Conservation (phyloP, 2,797 vertebrate genomes). For the Anomalospiza imberbis region DNA sequence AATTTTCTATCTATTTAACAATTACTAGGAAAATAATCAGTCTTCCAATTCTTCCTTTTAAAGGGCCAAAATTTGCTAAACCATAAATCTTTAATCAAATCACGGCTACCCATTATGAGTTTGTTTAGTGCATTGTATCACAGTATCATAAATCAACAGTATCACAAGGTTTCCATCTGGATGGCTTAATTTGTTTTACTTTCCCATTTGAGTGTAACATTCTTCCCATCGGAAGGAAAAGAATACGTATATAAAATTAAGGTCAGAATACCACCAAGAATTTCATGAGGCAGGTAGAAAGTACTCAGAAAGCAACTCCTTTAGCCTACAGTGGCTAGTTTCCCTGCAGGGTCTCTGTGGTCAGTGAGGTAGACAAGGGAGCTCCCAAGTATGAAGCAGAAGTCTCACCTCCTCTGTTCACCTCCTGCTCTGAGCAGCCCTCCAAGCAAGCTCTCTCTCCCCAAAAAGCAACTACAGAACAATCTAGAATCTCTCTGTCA, state of each 20-base stretch:
- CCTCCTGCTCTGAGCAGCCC: neutral
- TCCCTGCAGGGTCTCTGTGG: neutral
- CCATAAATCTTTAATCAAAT: neutral
- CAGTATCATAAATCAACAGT: too few species aligned
- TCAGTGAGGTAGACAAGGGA: neutral
- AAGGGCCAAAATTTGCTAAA: neutral
- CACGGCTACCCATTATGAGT: neutral
- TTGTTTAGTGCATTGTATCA: conserved; percentile 21
- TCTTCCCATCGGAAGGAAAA: neutral
- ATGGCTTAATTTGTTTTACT: conserved; percentile 18
- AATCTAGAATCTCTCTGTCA: neutral
- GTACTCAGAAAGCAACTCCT: neutral
- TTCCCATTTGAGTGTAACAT: neutral
- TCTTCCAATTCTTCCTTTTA: neutral
- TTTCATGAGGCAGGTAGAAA: neutral
- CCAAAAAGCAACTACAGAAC: neutral
- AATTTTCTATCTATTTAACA: neutral
- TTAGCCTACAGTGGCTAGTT: neutral
- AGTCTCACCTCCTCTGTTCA: neutral
- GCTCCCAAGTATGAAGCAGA: neutral
- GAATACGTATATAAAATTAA: neutral
- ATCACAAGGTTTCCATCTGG: neutral
- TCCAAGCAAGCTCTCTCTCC: neutral
- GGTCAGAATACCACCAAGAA: neutral
- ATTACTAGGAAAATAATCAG: neutral